Conservation (phyloP, 2,888 invertebrate species). For the Drosophila diplacantha region DNA sequence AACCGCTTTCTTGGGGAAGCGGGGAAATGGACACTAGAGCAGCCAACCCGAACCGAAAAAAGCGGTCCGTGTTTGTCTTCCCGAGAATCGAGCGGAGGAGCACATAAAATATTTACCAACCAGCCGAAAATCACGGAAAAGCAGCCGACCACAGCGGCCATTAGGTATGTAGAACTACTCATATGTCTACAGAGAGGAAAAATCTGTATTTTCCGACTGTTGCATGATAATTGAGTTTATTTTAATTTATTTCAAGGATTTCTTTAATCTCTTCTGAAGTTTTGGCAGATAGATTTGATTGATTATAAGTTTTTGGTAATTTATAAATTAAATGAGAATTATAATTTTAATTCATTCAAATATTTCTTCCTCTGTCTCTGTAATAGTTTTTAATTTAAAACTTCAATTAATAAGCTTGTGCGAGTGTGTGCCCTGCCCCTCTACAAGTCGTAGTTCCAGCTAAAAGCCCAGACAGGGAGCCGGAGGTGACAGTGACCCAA, state of each 20-base stretch:
- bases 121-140: conserved; percentile 39
- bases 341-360: too few relatives aligned
- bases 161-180: conserved; percentile 9
- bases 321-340: too few relatives aligned
- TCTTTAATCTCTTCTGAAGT: background rate
- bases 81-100: conserved; percentile 58
- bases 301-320: too few relatives aligned
- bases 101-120: conserved; percentile 62
- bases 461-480: conserved; percentile 7
- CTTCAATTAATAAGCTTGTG: conserved; percentile 15
- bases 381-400: background rate
- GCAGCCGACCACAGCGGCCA: conserved; percentile 55
- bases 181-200: conserved; percentile 23
- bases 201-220: background rate
- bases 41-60: conserved; percentile 54
- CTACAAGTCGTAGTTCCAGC: conserved; percentile 11
- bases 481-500: conserved; percentile 58
- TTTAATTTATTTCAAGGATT: background rate
- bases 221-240: too few relatives aligned
- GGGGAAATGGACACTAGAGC: conserved; percentile 41
- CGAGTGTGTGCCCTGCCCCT: conserved; percentile 6
- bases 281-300: background rate
- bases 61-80: conserved; percentile 56
- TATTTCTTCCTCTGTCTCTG: background rate
- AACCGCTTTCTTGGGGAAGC: conserved; percentile 48